Evolutionary conservation across 1,140 invertebrate genomes (phyloP).

Genomic region (Trichonephila clavipes): DNA sequence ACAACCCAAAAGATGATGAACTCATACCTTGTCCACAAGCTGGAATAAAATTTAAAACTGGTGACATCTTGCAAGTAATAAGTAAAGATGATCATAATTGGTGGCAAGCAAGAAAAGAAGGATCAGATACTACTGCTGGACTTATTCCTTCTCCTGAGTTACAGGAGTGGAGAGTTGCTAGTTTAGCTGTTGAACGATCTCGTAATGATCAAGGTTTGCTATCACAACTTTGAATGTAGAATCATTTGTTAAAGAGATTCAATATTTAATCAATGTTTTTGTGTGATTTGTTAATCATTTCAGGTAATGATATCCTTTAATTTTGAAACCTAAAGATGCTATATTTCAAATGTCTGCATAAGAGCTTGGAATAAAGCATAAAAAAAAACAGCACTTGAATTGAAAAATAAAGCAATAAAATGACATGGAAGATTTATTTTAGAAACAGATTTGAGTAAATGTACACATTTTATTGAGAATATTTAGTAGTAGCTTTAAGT

Average conservation of each 20-base stretch:
- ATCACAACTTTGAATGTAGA: neutral
- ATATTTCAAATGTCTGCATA: too few relatives aligned
- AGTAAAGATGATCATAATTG: conserved; percentile 99
- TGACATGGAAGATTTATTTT: too few relatives aligned
- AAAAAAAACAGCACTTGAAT: too few relatives aligned
- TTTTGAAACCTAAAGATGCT: neutral
- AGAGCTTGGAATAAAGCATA: too few relatives aligned
- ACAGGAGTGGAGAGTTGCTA: conserved; percentile 98
- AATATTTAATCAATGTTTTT: neutral
- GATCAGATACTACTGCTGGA: conserved; percentile 93
- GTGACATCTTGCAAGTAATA: conserved; percentile 97
- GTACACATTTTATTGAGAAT: too few relatives aligned
- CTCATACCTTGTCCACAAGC: conserved; percentile 99
- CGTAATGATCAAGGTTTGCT: conserved; percentile 75
- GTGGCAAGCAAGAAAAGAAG: conserved; percentile 97
- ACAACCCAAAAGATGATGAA: conserved; percentile 98
- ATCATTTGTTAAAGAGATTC: neutral
- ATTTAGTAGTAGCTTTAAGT: too few relatives aligned
- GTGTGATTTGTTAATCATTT: neutral
- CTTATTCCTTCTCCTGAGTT: conserved; percentile 99
- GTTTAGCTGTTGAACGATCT: conserved; percentile 86
- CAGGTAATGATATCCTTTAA: neutral
- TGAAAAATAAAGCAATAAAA: too few relatives aligned
- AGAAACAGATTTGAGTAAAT: too few relatives aligned
- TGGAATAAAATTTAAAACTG: conserved; percentile 97